Evolutionary conservation across 2,113 vertebrate species (phyloP), one percentile per base, ranked within the genome.

Genomic region (Eudyptes chrysolophus): DNA sequence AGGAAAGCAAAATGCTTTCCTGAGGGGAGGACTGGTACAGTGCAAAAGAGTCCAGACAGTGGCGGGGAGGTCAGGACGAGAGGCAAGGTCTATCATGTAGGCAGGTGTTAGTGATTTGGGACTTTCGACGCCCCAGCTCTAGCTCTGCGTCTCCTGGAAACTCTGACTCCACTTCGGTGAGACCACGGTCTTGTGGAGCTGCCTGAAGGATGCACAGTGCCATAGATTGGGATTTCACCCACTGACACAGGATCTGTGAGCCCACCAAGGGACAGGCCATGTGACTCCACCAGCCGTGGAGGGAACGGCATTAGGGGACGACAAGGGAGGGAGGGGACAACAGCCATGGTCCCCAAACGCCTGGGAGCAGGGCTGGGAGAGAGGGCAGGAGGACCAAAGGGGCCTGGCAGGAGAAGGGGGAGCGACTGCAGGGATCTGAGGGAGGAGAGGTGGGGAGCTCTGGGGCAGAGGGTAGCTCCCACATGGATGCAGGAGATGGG

Each of bases 1-100:
- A 62, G 36, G 40, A 84, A 66, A 75, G 27, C 18, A 66, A 58
- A 4, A 0, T 1, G 0, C 30, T 75, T 49, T 58, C 34, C 64
- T 44, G 30, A 20, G 49, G 16, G 61, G 49, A 72, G 21, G 19
- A 30, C 12, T 7, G 1, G 25, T 13, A 9, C 5, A 20, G 25
- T 0, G 9, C 40, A 70, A 20, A 21, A n/a, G 26, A 66, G 25
- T 38, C 25, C 19, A n/a, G 48, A 24, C 17, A 15, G 29, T 12
- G 36, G 30, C 2, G 4, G 34, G 44, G n/a, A 55, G 29, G 16
- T 32, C 21, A n/a, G 54, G 22, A 16, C 62, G 76, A 51, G 38
- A 57, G 21, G 18, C 64, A 44, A 72, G 10, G 10, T 48, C 16
- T 58, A 10, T 68, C 32, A 12, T 8, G 4, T 49, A 46, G 14